Percentiles rank a stretch among this genome's conserved stretches.
Conservation (phyloP, 2,113 vertebrate genomes). For the Polypterus senegalus region DNA sequence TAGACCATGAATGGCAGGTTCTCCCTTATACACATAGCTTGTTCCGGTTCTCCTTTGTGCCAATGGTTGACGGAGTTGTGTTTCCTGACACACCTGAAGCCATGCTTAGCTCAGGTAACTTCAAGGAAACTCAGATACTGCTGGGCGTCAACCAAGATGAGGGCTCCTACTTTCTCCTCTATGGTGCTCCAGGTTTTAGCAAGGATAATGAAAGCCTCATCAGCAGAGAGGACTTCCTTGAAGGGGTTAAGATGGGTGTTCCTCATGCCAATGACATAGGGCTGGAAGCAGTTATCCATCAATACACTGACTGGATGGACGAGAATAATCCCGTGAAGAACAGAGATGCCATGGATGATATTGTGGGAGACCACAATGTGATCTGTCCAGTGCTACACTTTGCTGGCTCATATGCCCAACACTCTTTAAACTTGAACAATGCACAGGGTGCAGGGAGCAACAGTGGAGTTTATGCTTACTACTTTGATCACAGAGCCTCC, state of each 20-base stretch:
- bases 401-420: conserved; percentile 53
- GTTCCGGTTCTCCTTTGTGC: conserved; percentile 83
- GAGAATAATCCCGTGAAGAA: conserved; percentile 71
- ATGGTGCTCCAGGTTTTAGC: conserved; percentile 81
- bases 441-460: neutral
- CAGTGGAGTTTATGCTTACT: conserved; percentile 57
- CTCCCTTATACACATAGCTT: conserved; percentile 46
- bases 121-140: conserved; percentile 62
- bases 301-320: conserved; percentile 85
- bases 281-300: conserved; percentile 72
- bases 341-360: conserved; percentile 73
- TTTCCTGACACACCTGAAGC: conserved; percentile 66
- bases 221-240: conserved; percentile 71
- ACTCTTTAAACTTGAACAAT: conserved; percentile 17
- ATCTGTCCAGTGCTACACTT: conserved; percentile 75
- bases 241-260: conserved; percentile 68
- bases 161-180: conserved; percentile 77
- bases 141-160: conserved; percentile 81
- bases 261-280: conserved; percentile 80
- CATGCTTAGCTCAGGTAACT: conserved; percentile 58
- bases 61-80: conserved; percentile 71
- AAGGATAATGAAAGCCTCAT: conserved; percentile 86
- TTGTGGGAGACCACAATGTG: conserved; percentile 84
- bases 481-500: conserved; percentile 80
- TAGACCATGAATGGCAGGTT: conserved; percentile 67